Evolutionary conservation across 2,888 invertebrate genomes (phyloP).

Genomic region (Ophioninae sp.): DNA sequence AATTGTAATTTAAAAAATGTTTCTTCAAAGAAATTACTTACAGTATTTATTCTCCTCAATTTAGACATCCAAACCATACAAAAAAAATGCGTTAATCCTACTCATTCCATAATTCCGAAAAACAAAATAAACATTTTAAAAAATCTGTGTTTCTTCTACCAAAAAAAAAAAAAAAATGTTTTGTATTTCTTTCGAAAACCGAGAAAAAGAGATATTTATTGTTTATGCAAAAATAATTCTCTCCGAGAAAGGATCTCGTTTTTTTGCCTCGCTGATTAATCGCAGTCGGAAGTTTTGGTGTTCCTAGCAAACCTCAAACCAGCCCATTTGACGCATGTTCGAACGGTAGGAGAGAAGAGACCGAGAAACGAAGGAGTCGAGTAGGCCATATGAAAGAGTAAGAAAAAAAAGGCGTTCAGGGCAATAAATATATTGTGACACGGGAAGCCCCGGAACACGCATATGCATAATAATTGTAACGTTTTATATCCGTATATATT

Average conservation of each 20-base stretch:
- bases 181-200: not conserved
- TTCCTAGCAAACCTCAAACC: not conserved
- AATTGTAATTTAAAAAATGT: too few species aligned
- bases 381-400: slow-evolving; percentile 37
- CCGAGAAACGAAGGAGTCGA: slow-evolving; percentile 49
- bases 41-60: too few species aligned
- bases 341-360: slow-evolving; percentile 49
- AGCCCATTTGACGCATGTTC: not conserved
- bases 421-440: slow-evolving; percentile 82
- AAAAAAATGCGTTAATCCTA: too few species aligned
- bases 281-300: too few species aligned
- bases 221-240: too few species aligned
- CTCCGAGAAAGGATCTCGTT: too few species aligned
- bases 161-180: not conserved
- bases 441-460: slow-evolving; percentile 73
- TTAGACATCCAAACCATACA: too few species aligned
- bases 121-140: not conserved
- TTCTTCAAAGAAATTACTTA: too few species aligned
- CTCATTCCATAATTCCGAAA: too few species aligned
- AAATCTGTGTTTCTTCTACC: not conserved
- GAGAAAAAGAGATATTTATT: not conserved
- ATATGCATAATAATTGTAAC: slow-evolving; percentile 78
- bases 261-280: too few species aligned
- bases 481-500: slow-evolving; percentile 57
- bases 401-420: slow-evolving; percentile 61